Base-by-base conservation (phyloP, 2,888 invertebrate genomes). In the Ctena decussata region DNA sequence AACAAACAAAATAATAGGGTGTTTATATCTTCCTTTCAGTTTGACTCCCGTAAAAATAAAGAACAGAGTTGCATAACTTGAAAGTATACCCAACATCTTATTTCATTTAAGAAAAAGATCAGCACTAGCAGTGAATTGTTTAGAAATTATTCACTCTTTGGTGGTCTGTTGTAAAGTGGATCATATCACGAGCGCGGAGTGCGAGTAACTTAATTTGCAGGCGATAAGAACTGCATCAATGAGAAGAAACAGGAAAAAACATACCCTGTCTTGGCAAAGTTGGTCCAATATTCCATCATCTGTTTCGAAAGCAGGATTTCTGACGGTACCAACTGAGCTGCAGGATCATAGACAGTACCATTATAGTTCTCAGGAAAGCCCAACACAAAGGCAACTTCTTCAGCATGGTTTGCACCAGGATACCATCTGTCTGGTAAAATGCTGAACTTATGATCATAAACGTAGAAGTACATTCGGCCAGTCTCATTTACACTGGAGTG, bases 231-330 rank as follows among this genome's bases (percentile, higher is more conserved):
- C n/a, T n/a, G n/a, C n/a, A n/a, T n/a, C n/a, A n/a, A n/a, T n/a
- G n/a, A n/a, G n/a, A n/a, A n/a, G n/a, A 41, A 41, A 41, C 46
- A 46, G 21, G 2, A 46, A 46, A 46, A 18, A 57, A 65, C 65
- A 18, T 35, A 65, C 65, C 65, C 65, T 6, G 18, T 65, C 35
- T 65, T 65, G 12, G 65, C 65, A 35, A 65, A 65, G 30, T 65
- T 65, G 1, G 65, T 65, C 65, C 65, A 65, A 65, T 65, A 65
- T 65, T 65, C 35, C 65, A 65, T 65, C 65, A 65, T 32, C 5
- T 35, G 15, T 65, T 11, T 35, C 5, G 65, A 65, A 5, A 65
- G 35, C 3, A 12, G 1, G 2, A 65, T 35, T 35, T 65, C 65
- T 65, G 8, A 11, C 6, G 32, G 18, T 1, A 35, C 35, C 27